phyloP scores from a whole-genome alignment of 1,140 invertebrate species.

The Pygmarrhopalites habei region DNA sequence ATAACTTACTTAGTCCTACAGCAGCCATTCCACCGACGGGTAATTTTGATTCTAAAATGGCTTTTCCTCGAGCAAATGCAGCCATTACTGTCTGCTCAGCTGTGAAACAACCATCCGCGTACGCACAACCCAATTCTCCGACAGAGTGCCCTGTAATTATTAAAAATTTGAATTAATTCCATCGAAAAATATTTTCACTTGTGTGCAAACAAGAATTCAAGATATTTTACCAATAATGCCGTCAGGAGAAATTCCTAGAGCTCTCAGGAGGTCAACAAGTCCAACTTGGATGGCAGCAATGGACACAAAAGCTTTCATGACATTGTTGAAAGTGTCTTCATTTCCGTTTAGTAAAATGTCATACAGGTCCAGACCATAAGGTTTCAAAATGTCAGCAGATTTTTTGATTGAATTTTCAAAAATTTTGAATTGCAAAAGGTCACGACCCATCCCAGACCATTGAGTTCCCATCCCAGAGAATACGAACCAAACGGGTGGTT shows the following conservation, averaged over 20 bases:
- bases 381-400: constrained; percentile 64
- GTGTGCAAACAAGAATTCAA: too few relatives aligned
- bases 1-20: constrained; percentile 60
- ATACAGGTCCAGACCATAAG: constrained; percentile 71
- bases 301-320: constrained; percentile 80
- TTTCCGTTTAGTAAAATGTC: constrained; percentile 68
- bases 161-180: too few relatives aligned
- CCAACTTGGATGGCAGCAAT: constrained; percentile 91
- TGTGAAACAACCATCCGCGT: constrained; percentile 69
- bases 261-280: constrained; percentile 65
- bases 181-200: too few relatives aligned
- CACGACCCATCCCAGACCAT: constrained; percentile 87
- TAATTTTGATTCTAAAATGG: constrained; percentile 49
- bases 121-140: constrained; percentile 91
- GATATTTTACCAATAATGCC: constrained; percentile 94
- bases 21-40: constrained; percentile 54
- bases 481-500: constrained; percentile 81
- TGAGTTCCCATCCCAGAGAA: constrained; percentile 96
- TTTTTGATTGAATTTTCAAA: constrained; percentile 71
- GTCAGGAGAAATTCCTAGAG: constrained; percentile 75
- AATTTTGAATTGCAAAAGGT: constrained; percentile 67
- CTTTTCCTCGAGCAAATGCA: constrained; percentile 57
- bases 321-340: constrained; percentile 68
- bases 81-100: constrained; percentile 71
- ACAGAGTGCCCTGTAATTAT: constrained; percentile 77